Conservation (phyloP, 64 coral and sea anemone genomes). For the Porites australiensis region DNA sequence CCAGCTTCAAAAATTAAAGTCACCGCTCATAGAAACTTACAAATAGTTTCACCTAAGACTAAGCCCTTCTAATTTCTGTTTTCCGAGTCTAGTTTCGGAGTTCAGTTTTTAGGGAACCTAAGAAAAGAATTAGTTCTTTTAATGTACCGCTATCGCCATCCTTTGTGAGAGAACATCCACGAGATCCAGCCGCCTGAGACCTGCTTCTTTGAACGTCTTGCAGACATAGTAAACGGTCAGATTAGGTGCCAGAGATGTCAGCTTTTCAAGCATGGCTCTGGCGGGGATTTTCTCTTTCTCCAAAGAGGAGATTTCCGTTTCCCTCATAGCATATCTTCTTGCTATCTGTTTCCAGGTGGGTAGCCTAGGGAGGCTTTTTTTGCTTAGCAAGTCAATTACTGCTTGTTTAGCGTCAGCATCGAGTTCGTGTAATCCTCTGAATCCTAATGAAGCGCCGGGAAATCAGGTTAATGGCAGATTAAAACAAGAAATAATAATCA, state of each 20-base stretch:
- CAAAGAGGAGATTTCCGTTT: constrained; percentile 25
- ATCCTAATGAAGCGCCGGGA: background rate
- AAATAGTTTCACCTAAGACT: too few relatives aligned
- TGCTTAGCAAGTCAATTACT: constrained; percentile 14
- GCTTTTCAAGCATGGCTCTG: background rate
- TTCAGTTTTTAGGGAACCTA: too few relatives aligned
- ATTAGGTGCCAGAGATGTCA: constrained; percentile 5
- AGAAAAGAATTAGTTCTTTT: background rate
- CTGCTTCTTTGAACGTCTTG: constrained; percentile 24
- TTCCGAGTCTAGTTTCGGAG: too few relatives aligned
- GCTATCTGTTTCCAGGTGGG: constrained; percentile 34
- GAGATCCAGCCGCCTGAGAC: constrained; percentile 15
- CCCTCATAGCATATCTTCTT: constrained; percentile 21
- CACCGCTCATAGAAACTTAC: too few relatives aligned
- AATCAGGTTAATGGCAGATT: background rate
- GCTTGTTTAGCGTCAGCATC: background rate
- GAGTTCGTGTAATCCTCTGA: constrained; percentile 26
- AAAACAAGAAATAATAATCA: too few relatives aligned
- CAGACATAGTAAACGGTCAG: constrained; percentile 22
- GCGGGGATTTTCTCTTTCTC: constrained; percentile 18
- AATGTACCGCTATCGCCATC: background rate
- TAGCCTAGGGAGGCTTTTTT: constrained; percentile 23
- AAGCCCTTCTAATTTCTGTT: too few relatives aligned
- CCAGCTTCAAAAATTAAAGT: too few relatives aligned
- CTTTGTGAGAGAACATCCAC: background rate